A percentile compares a stretch with the other conserved stretches of the same genome.
Evolutionary conservation across 2,797 vertebrate species (phyloP).

Genomic region (Darevskia mixta): DNA sequence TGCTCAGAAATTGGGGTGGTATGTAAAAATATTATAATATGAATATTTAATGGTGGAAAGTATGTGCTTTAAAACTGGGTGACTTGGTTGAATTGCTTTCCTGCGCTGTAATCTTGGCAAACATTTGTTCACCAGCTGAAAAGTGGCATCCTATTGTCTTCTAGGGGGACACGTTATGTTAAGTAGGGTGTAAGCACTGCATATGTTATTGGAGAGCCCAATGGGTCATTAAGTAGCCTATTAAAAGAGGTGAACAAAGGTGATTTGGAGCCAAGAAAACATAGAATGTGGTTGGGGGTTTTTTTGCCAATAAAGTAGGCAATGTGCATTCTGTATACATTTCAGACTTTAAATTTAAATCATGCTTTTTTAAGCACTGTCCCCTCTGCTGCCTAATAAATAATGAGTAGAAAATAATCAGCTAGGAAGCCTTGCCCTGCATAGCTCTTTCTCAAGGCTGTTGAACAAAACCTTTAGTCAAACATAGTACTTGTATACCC

Average conservation of each 20-base stretch:
- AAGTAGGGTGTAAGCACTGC: neutral
- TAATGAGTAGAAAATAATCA: constrained; percentile 49
- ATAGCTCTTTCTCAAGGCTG: constrained; percentile 31
- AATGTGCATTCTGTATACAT: constrained; percentile 53
- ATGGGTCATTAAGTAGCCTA: neutral
- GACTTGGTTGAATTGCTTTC: neutral
- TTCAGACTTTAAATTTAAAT: constrained; percentile 69
- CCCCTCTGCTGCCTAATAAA: constrained; percentile 14
- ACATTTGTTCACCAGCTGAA: neutral
- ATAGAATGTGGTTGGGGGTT: constrained; percentile 7
- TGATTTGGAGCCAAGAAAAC: neutral
- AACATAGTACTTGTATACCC: constrained; percentile 56
- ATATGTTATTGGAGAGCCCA: neutral
- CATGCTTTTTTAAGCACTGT: constrained; percentile 41
- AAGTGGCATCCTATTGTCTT: constrained; percentile 1
- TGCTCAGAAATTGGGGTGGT: no score
- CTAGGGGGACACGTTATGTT: neutral
- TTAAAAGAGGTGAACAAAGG: neutral
- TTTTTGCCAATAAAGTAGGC: constrained; percentile 54
- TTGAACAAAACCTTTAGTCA: constrained; percentile 41
- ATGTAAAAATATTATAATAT: no score
- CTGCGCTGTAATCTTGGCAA: neutral
- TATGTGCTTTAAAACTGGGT: constrained; percentile 2
- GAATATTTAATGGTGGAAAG: no score
- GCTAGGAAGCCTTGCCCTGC: constrained; percentile 28